Percentiles rank a stretch among this genome's conserved stretches.
phyloP scores from a whole-genome alignment of 1,140 invertebrate genomes.

The Apis mellifera region DNA sequence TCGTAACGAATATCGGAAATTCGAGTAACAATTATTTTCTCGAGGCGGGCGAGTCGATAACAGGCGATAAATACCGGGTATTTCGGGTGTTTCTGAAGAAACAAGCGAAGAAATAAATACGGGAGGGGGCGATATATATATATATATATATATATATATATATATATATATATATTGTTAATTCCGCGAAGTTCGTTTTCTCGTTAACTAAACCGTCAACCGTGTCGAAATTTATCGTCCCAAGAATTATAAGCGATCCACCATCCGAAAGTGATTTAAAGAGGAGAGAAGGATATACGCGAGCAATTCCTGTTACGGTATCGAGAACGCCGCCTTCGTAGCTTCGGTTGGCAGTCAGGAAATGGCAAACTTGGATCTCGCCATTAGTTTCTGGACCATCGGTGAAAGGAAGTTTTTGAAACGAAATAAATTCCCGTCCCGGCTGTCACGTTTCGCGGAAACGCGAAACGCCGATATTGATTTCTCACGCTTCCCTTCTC shows the following conservation, averaged over 20 bases:
- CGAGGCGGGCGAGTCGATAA: background rate
- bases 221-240: constrained; percentile 24
- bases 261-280: constrained; percentile 52
- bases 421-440: constrained; percentile 38
- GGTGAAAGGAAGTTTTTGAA: constrained; percentile 35
- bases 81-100: background rate
- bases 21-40: background rate
- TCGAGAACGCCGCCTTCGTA: background rate
- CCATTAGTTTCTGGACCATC: constrained; percentile 24
- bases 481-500: background rate
- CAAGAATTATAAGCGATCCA: constrained; percentile 49
- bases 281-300: constrained; percentile 13
- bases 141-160: no score
- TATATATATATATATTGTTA: constrained; percentile 27
- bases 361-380: constrained; percentile 15
- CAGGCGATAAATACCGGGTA: background rate
- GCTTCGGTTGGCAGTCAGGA: background rate
- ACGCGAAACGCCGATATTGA: background rate
- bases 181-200: constrained; percentile 42
- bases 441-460: constrained; percentile 9
- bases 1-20: background rate
- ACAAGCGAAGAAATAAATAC: background rate
- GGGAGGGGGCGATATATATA: background rate
- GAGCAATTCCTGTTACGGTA: constrained; percentile 22
- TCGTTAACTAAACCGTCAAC: constrained; percentile 47